Conservation (phyloP, 2,113 vertebrate species). For the Epinephelus moara region DNA sequence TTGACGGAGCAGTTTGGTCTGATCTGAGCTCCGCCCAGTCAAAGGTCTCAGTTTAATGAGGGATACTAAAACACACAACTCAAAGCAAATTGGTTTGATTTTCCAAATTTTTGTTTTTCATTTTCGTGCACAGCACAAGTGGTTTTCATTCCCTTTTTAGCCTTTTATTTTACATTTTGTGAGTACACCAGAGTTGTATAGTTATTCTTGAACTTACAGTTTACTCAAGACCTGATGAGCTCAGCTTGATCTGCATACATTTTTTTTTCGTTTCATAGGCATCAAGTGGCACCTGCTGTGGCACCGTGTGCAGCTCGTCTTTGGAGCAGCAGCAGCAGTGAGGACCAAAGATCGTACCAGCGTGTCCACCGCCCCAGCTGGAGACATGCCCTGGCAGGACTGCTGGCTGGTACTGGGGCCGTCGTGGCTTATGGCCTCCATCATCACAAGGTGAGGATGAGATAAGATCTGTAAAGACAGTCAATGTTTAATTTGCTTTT, state of each 20-base stretch:
- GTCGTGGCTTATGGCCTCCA: slow-evolving; percentile 78
- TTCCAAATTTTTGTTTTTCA: neutral
- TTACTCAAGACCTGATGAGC: neutral
- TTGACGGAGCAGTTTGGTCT: neutral
- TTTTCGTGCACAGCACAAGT: neutral
- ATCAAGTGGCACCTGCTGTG: slow-evolving; percentile 38
- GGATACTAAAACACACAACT: neutral
- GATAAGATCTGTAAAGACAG: neutral
- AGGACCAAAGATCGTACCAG: slow-evolving; percentile 57
- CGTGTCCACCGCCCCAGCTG: slow-evolving; percentile 48
- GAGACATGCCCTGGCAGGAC: slow-evolving; percentile 77
- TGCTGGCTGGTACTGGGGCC: slow-evolving; percentile 82
- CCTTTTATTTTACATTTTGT: neutral
- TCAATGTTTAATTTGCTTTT: neutral
- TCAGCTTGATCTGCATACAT: neutral
- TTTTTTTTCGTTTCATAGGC: slow-evolving; percentile 39
- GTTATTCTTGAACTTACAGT: neutral
- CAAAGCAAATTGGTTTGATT: neutral
- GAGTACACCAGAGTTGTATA: neutral
- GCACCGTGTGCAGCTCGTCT: slow-evolving; percentile 52
- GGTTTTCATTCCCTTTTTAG: neutral
- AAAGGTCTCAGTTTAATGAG: neutral
- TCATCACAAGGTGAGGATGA: slow-evolving; percentile 75
- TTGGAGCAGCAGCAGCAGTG: slow-evolving; percentile 50
- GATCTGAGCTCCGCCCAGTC: neutral